Evolutionary conservation across 2,113 vertebrate species (phyloP).

Genomic region (Equus przewalskii): DNA sequence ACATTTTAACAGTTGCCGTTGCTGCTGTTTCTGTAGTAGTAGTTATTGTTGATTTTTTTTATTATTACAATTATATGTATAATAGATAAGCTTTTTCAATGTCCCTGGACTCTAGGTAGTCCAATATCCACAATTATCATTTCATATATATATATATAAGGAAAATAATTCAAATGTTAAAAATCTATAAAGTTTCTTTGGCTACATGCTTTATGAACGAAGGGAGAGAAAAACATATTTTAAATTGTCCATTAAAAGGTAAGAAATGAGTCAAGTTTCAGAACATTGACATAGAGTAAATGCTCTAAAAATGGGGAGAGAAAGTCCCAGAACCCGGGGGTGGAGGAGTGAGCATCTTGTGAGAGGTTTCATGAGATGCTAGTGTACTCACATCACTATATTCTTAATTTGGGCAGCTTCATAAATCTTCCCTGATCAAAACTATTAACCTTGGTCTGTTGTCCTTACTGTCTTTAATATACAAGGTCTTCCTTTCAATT

Average conservation of each 20-base stretch:
- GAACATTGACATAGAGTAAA: background rate
- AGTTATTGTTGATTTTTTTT: background rate
- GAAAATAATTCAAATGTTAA: slow-evolving; percentile 31
- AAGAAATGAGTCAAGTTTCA: background rate
- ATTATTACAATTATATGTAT: background rate
- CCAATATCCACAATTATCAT: background rate
- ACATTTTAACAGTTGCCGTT: background rate
- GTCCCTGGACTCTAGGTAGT: background rate
- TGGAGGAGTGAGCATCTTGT: background rate
- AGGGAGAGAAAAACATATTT: background rate
- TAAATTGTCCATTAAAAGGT: background rate
- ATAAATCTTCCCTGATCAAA: background rate
- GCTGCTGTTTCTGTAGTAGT: background rate
- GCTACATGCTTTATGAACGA: background rate
- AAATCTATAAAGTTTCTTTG: background rate
- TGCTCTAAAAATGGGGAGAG: background rate
- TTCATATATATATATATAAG: background rate
- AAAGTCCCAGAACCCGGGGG: background rate
- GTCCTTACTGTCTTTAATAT: background rate
- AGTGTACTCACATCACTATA: background rate
- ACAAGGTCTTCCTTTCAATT: background rate
- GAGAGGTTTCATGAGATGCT: background rate
- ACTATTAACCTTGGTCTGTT: background rate
- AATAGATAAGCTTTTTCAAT: background rate
- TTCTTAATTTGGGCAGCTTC: background rate